phyloP scores from a whole-genome alignment of 2,888 invertebrate species.

The Esperia sulphurella region DNA sequence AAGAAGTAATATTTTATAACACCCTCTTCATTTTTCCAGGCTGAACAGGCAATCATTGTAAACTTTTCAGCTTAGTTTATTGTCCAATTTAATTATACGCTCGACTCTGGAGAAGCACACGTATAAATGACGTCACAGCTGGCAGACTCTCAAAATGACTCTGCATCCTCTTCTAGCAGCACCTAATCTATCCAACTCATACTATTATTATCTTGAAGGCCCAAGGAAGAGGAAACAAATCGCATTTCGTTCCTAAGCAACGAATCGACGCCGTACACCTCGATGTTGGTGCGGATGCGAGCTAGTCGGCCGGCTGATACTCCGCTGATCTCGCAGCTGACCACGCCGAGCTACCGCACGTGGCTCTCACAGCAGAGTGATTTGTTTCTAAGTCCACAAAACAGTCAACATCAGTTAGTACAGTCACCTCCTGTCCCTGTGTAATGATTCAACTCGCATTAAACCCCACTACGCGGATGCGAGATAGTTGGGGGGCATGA shows the following conservation, averaged over 20 bases:
- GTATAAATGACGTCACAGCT: too few species aligned
- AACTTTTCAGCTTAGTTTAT: too few species aligned
- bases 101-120: too few species aligned
- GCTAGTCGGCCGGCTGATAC: conserved; percentile 11
- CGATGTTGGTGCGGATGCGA: conserved; percentile 35
- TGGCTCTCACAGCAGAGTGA: conserved; percentile 39
- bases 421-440: too few species aligned
- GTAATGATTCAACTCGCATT: too few species aligned
- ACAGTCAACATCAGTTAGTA: background rate
- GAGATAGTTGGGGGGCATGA: too few species aligned
- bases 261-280: conserved; percentile 39
- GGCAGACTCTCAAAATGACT: background rate
- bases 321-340: background rate
- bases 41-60: too few species aligned
- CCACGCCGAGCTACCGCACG: conserved; percentile 17
- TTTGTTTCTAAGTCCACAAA: background rate
- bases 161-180: background rate
- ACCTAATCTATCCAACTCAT: too few species aligned
- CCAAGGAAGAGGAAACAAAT: conserved; percentile 32
- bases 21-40: too few species aligned
- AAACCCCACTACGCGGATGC: too few species aligned
- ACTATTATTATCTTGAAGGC: conserved; percentile 21
- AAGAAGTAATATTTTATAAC: too few species aligned
- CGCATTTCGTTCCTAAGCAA: conserved; percentile 64
- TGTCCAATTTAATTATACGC: too few species aligned